Evolutionary conservation across 1,140 invertebrate species (phyloP), one percentile per base, ranked within the genome.

Genomic region (Eriocheir sinensis): DNA sequence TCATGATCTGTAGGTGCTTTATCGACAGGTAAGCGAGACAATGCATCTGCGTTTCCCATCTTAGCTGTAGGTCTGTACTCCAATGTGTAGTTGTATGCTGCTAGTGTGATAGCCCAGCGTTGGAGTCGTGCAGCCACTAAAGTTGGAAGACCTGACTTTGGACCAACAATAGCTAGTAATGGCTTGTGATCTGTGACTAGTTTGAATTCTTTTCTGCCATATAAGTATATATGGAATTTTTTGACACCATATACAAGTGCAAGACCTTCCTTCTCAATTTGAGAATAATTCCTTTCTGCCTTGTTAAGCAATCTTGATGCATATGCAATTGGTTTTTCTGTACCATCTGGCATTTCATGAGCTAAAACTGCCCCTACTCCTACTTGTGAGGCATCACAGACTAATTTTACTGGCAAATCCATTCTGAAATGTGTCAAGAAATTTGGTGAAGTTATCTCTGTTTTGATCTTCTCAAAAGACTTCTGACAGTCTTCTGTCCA

Each of bases 231-330:
- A 48, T 97, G 96, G 96, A 97, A 97, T 96, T 97, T 97, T 93
- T 96, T 96, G 6, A 97, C 96, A 4, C 96, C 97, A 96, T 96
- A 97, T 0, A 97, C 94, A 17, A 97, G 96, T 2, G 97, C 96
- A n/a, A 97, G 95, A 9, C 97, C 97, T 96, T 98, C 97, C 96
- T 98, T 97, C 48, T 98, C 97, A 40, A 97, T 97, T 94, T 97
- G 97, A 15, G 96, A 94, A 89, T 97, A 97, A 91, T 97, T 97
- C 95, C 96, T 95, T 95, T 97, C 97, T 6, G 97, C 95, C 44
- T 96, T 80, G n/a, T 96, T 96, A 44, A 97, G 95, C 0, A 96
- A 96, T 86, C 96, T 95, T 15, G 97, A 97, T 17, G 96, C 96
- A 96, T 96, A 97, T 6, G 96, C 96, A 83, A 97, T 96, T 34